Base-by-base conservation (phyloP, 2,113 vertebrate species). In the Dunckerocampus dactyliophorus region DNA sequence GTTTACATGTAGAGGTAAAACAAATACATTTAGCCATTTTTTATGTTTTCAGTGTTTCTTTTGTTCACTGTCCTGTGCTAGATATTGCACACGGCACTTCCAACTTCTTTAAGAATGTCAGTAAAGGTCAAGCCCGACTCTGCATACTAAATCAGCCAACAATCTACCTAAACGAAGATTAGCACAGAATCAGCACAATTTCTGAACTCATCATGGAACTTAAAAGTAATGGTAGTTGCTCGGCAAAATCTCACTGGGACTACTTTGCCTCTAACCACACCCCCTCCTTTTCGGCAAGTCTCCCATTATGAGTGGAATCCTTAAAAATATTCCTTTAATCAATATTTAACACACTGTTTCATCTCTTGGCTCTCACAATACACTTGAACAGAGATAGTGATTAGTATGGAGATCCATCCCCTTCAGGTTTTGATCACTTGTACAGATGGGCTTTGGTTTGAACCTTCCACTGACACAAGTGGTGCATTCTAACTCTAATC, bases 291-390 rank as follows among this genome's bases (percentile, higher is more conserved):
- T 74, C 74, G 60, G 57, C 67, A 39, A 80, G 79, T 77, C 71
- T 82, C 69, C 56, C 52, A 75, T 82, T 82, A 74, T 79, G 72
- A 69, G 63, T 61, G 75, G 59, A 57, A 69, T 61, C 59, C 63
- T 73, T 80, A 78, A 77, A 84, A 76, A 86, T 85, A 80, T 83
- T 81, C 67, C 65, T 84, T 85, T 86, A 75, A 88, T 87, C 72
- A 84, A 85, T 88, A 84, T 80, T 85, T 82, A 76, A 87, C 74
- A 69, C 47, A 58, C 60, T 34, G 63, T 80, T 87, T 83, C 76
- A 83, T 85, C 85, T 84, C 28, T 28, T 31, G 64, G 69, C 73
- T 80, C 62, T 77, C 67, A 79, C 71, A 79, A 82, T 77, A 63
- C 59, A 73, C 75, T 37, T 72, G 53, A 47, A 49, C 21, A 77